phyloP scores from a whole-genome alignment of 2,113 vertebrate species.

The Vulpes ferrilata region DNA sequence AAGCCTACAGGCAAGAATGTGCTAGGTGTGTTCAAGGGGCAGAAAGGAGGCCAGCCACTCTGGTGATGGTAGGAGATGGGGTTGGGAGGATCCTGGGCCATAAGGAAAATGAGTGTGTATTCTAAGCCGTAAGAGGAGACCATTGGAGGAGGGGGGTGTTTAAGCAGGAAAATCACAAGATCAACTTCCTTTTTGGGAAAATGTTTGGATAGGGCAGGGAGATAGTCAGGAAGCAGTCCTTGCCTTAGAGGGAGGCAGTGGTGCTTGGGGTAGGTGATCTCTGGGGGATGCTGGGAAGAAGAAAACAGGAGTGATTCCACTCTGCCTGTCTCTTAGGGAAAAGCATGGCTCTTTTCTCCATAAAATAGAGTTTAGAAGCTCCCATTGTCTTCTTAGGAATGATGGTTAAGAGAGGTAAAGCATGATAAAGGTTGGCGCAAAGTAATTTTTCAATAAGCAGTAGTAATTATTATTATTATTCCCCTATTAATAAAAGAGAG shows the following conservation, averaged over 20 bases:
- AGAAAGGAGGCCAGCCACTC: not conserved
- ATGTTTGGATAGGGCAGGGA: not conserved
- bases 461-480: not conserved
- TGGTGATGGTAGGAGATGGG: not conserved
- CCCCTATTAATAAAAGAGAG: not conserved
- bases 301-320: not conserved
- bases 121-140: not conserved
- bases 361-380: not conserved
- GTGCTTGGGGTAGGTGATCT: not conserved
- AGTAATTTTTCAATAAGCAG: not conserved
- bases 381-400: not conserved
- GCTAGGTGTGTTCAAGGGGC: not conserved
- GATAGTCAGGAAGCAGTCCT: not conserved
- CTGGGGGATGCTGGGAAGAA: not conserved
- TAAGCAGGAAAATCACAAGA: not conserved
- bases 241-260: not conserved
- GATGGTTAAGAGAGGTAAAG: not conserved
- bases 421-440: not conserved
- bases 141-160: not conserved
- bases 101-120: not conserved
- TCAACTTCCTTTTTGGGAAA: not conserved
- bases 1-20: not conserved
- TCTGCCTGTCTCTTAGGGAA: not conserved
- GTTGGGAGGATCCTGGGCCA: not conserved
- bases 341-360: not conserved